Evolutionary conservation across 2,888 invertebrate species (phyloP).

Genomic region (Sturmia bella): DNA sequence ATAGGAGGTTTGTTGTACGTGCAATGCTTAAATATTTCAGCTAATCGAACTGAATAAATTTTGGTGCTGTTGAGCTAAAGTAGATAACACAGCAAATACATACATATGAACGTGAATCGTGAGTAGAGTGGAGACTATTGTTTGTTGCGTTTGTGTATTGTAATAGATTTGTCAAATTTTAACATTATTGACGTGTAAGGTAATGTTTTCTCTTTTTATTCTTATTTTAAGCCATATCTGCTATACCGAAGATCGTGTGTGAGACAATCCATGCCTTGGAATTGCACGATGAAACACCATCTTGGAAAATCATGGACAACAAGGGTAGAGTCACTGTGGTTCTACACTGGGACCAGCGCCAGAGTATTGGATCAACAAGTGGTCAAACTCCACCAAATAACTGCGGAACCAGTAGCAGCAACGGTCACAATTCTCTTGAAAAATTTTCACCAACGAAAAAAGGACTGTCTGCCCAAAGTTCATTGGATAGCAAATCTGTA

Average conservation of each 20-base stretch:
- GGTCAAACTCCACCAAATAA: constrained; percentile 79
- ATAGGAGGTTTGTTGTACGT: too few relatives aligned
- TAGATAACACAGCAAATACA: too few relatives aligned
- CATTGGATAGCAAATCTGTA: constrained; percentile 85
- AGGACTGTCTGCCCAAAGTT: constrained; percentile 84
- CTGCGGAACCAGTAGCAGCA: constrained; percentile 78
- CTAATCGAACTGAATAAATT: too few relatives aligned
- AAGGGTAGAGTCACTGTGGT: constrained; percentile 98
- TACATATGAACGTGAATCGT: too few relatives aligned
- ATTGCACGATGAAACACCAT: constrained; percentile 97
- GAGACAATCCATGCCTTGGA: constrained; percentile 97
- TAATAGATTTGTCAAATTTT: too few relatives aligned
- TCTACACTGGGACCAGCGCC: constrained; percentile 97
- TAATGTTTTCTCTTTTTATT: constrained; percentile 73
- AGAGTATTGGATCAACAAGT: constrained; percentile 83
- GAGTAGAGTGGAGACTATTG: too few relatives aligned
- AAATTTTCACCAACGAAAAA: constrained; percentile 82
- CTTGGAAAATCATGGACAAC: constrained; percentile 99
- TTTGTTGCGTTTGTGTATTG: too few relatives aligned
- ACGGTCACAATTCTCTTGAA: constrained; percentile 79
- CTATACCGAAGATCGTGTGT: constrained; percentile 98
- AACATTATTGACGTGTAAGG: too few relatives aligned
- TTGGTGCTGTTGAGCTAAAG: too few relatives aligned
- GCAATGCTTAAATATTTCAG: too few relatives aligned
- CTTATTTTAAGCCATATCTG: constrained; percentile 90